Evolutionary conservation across 2,113 vertebrate species (phyloP).

Genomic region (Desmodus rotundus): DNA sequence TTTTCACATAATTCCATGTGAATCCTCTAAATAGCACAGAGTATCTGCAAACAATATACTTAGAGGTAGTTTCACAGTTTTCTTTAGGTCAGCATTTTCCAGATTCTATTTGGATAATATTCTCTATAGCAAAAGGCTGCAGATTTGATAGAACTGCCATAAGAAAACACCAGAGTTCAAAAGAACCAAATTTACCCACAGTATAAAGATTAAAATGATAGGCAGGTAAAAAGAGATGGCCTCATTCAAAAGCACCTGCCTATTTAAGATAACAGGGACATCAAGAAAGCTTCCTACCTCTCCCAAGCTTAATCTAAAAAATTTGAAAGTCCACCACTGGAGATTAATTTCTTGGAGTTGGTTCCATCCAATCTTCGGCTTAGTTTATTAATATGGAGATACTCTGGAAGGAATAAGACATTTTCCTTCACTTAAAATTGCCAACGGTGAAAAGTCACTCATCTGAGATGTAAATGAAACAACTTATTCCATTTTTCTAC

Average conservation of each 20-base stretch:
- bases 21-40: background rate
- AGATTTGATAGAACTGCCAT: background rate
- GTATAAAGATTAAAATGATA: slow-evolving; percentile 14
- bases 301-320: slow-evolving; percentile 31
- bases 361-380: background rate
- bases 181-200: slow-evolving; percentile 1
- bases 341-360: slow-evolving; percentile 31
- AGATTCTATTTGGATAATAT: background rate
- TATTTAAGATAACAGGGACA: background rate
- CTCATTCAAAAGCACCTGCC: background rate
- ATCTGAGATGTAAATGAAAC: slow-evolving; percentile 20
- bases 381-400: slow-evolving; percentile 18
- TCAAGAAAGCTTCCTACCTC: background rate
- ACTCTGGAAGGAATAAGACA: background rate
- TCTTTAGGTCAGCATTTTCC: slow-evolving; percentile 21
- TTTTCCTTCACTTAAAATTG: slow-evolving; percentile 54
- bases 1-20: slow-evolving; percentile 13
- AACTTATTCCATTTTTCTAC: background rate
- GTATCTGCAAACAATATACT: slow-evolving; percentile 16
- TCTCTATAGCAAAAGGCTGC: slow-evolving; percentile 23
- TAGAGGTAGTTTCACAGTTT: slow-evolving; percentile 40
- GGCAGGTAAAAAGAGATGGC: background rate
- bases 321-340: background rate
- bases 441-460: slow-evolving; percentile 28
- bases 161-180: slow-evolving; percentile 28